Percentiles rank a stretch among this genome's conserved stretches.
phyloP scores from a whole-genome alignment of 2,797 vertebrate genomes.

The Coregonus sp. region DNA sequence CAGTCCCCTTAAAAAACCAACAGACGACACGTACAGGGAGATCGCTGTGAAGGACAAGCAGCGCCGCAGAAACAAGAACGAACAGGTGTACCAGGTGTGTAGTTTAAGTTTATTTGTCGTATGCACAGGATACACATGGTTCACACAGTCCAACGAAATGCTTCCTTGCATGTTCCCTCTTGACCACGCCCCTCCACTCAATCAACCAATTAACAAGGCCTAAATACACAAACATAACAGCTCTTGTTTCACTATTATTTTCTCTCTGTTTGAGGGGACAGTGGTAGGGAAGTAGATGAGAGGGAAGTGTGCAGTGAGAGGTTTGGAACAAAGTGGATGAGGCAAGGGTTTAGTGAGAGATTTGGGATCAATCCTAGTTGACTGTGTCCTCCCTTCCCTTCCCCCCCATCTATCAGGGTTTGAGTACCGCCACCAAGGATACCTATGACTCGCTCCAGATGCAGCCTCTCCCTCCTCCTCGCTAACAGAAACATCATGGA shows the following conservation, averaged over 20 bases:
- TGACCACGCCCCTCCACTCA: not conserved
- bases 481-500: constrained; percentile 55
- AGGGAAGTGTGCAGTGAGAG: not conserved
- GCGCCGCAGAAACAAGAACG: constrained; percentile 58
- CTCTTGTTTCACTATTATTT: not conserved
- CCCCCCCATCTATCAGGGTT: constrained; percentile 71
- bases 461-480: constrained; percentile 72
- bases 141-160: no score
- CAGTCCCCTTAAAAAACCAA: constrained; percentile 32
- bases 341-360: not conserved
- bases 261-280: not conserved
- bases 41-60: constrained; percentile 51
- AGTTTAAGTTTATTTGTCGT: no score
- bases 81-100: constrained; percentile 73
- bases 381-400: not conserved
- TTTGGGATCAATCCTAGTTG: not conserved
- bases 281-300: not conserved
- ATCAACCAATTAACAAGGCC: not conserved
- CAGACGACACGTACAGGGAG: constrained; percentile 48
- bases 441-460: constrained; percentile 87
- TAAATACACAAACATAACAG: not conserved
- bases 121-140: no score
- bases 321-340: not conserved
- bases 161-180: no score
- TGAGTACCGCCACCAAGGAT: constrained; percentile 83